A percentile compares a stretch with the other conserved stretches of the same genome.
Evolutionary conservation across 2,797 vertebrate species (phyloP).

Genomic region (Sandelia bainsii): DNA sequence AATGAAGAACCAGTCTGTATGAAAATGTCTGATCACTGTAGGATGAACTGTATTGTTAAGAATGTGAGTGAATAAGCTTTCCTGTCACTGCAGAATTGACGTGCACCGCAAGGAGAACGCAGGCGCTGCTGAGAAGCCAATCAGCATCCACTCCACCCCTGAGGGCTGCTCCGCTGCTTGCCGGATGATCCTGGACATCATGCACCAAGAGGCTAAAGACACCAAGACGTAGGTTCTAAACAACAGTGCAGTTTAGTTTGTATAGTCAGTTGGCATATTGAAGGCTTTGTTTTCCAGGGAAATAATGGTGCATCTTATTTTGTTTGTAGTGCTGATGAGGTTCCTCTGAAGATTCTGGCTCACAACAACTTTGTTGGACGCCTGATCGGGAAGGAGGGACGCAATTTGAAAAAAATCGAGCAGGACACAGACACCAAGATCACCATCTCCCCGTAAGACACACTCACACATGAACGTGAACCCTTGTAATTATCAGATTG

Average conservation of each 20-base stretch:
- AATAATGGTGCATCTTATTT: neutral
- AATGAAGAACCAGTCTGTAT: too few species aligned
- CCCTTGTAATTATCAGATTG: neutral
- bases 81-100: slow-evolving; percentile 85
- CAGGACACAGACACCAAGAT: slow-evolving; percentile 97
- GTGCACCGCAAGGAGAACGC: slow-evolving; percentile 96
- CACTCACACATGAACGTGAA: neutral
- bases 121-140: slow-evolving; percentile 94
- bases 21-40: too few species aligned
- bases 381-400: slow-evolving; percentile 94
- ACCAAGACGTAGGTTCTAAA: slow-evolving; percentile 91
- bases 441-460: slow-evolving; percentile 95
- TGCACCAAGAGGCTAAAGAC: slow-evolving; percentile 97
- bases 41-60: neutral
- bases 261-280: neutral
- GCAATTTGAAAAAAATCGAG: slow-evolving; percentile 96
- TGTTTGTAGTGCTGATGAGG: slow-evolving; percentile 88
- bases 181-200: slow-evolving; percentile 96
- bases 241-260: neutral
- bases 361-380: slow-evolving; percentile 97
- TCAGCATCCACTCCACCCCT: slow-evolving; percentile 95
- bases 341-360: slow-evolving; percentile 94
- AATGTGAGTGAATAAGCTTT: neutral
- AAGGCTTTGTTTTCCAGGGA: neutral
- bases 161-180: slow-evolving; percentile 95